Base-by-base conservation (phyloP, 2,888 invertebrate species). In the Hartigia nigra region DNA sequence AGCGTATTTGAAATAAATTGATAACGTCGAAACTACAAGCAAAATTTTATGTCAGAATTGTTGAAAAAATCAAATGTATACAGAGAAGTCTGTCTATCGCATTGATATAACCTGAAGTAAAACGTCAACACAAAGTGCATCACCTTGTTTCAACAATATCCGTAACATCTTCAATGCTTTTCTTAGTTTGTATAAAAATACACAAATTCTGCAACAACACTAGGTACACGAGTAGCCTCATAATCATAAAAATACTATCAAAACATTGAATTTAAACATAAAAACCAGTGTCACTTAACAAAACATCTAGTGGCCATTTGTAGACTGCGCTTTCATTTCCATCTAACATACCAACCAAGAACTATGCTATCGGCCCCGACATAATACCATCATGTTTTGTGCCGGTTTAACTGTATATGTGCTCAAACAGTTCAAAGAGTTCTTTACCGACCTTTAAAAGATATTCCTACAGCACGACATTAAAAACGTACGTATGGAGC, bases 221-320 rank as follows among this genome's bases (percentile, higher is more conserved):
- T 86, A 89, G 87, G 86, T 88, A 88, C 88, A 84, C 85, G 82
- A 87, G 87, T 86, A 90, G 87, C 87, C 87, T 88, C 89, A 89
- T 90, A 85, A 87, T 88, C 82, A 80, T 81, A 85, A 82, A 82
- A 83, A 84, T 83, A 87, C 76, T 83, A 86, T 88, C 82, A 88
- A 87, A 88, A 87, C 84, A 87, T 87, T 83, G 83, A 86, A 81
- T 80, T 81, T 80, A 82, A 84, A 79, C 80, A 79, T 80, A 34
- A 83, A 81, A 85, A 81, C 79, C 76, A 80, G 82, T 84, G 84
- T 87, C 87, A 87, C 85, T 85, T 86, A 76, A 80, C 77, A 84
- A 35, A 81, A 79, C 79, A 79, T 75, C 75, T 69, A 76, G 81
- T 81, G 80, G 83, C 82, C 81, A 82, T 83, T 82, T 80, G 77